These are phyloP conservation scores for Himalopsyche anomala DNA, from an alignment of 2,888 invertebrate genomes.

Conservation along the genomic window DNA sequence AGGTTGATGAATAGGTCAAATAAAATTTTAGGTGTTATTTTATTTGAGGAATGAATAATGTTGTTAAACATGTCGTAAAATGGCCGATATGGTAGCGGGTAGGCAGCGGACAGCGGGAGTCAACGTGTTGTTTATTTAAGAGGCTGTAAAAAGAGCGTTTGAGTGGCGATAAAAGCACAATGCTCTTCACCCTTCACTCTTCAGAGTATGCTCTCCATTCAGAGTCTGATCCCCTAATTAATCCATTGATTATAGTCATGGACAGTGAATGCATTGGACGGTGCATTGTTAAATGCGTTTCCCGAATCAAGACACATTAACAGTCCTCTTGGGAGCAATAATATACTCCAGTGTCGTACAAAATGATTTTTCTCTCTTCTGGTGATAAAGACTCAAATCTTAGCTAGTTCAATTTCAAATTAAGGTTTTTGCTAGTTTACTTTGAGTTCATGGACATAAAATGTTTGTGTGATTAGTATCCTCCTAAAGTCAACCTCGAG, in stretches of 20 bases:
- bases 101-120: constrained; percentile 22
- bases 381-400: too few species aligned
- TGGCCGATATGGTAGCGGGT: constrained; percentile 27
- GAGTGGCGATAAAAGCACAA: constrained; percentile 31
- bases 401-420: too few species aligned
- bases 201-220: neutral
- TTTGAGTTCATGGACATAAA: too few species aligned
- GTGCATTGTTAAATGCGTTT: neutral
- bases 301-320: constrained; percentile 1
- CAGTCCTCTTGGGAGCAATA: neutral
- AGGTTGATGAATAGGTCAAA: constrained; percentile 38
- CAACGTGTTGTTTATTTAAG: constrained; percentile 30
- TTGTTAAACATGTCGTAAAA: constrained; percentile 42
- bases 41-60: constrained; percentile 38
- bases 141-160: constrained; percentile 30
- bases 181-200: neutral
- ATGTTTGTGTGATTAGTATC: too few species aligned
- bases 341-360: neutral
- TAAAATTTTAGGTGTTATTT: constrained; percentile 40
- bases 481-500: too few species aligned
- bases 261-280: constrained; percentile 13
- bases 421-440: too few species aligned
- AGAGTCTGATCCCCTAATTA: constrained; percentile 26
- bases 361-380: too few species aligned
- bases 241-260: constrained; percentile 14